Percentiles rank a stretch among this genome's conserved stretches.
phyloP scores from a whole-genome alignment of 2,113 vertebrate genomes.

The Oxyruncus cristatus region DNA sequence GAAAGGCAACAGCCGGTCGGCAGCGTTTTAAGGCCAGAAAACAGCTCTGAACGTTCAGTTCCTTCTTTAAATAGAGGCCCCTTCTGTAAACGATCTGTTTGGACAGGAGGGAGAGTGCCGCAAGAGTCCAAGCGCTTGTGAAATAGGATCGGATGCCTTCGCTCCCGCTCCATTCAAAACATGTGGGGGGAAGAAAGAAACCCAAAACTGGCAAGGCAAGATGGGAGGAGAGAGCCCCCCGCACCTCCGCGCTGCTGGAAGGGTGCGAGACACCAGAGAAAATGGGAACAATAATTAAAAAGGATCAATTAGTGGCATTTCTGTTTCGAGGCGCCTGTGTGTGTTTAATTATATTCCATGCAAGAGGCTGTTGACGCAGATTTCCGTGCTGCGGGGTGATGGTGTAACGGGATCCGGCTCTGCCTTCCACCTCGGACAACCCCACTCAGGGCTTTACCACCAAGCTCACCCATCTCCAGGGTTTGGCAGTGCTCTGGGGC shows the following conservation, averaged over 20 bases:
- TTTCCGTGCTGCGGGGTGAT: neutral
- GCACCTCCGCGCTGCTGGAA: accelerated
- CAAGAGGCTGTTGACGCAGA: neutral
- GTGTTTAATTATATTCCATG: neutral
- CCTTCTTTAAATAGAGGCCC: slow-evolving; percentile 64
- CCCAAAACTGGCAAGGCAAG: neutral
- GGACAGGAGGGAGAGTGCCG: slow-evolving; percentile 54
- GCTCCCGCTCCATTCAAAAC: slow-evolving; percentile 7
- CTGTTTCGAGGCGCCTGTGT: neutral
- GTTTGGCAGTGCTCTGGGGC: neutral
- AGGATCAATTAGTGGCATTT: neutral
- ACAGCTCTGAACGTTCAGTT: slow-evolving; percentile 55
- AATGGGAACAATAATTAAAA: neutral
- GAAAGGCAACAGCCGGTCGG: slow-evolving; percentile 34
- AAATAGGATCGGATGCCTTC: slow-evolving; percentile 52
- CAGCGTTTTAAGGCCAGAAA: slow-evolving; percentile 45
- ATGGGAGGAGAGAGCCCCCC: neutral
- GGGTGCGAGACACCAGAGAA: neutral
- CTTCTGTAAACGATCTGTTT: slow-evolving; percentile 69
- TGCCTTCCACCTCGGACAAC: neutral
- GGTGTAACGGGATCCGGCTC: neutral
- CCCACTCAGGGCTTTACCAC: neutral
- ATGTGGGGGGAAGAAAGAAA: slow-evolving; percentile 21
- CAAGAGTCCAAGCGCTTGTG: slow-evolving; percentile 56
- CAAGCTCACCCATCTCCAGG: neutral